A percentile compares a stretch with the other conserved stretches of the same genome.
Evolutionary conservation across 23 tunicate species (phyloP).

Genomic region (Ascidia mentula): DNA sequence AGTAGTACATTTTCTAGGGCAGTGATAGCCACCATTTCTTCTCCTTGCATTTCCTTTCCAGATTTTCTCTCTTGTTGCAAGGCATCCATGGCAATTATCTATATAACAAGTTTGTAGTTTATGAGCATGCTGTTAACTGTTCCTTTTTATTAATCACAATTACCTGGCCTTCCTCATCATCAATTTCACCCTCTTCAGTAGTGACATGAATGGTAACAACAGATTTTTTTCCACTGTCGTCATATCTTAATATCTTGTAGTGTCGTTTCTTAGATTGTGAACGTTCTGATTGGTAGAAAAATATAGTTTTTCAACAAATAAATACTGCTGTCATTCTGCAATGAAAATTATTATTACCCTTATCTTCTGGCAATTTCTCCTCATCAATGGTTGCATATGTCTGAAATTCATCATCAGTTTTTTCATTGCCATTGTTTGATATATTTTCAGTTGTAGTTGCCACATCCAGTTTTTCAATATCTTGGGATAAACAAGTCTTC

Average conservation of each 20-base stretch:
- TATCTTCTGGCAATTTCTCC: too few species aligned
- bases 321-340: too few species aligned
- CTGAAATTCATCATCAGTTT: too few species aligned
- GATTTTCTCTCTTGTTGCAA: neutral
- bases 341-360: neutral
- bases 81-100: neutral
- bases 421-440: too few species aligned
- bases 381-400: too few species aligned
- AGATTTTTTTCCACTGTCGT: slow-evolving; percentile 12
- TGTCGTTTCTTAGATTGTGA: slow-evolving; percentile 7
- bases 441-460: too few species aligned
- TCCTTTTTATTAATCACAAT: neutral
- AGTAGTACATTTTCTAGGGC: neutral
- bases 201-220: slow-evolving; percentile 17
- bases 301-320: too few species aligned
- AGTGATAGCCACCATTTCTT: slow-evolving; percentile 4
- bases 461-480: too few species aligned
- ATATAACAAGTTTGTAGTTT: neutral
- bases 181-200: neutral
- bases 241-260: slow-evolving; percentile 8
- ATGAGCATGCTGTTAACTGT: neutral
- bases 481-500: too few species aligned
- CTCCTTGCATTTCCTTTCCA: neutral
- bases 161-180: slow-evolving; percentile 19
- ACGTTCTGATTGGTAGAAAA: too few species aligned